Evolutionary conservation across 2,113 vertebrate genomes (phyloP), one percentile per base, ranked within the genome.

Genomic region (Columba janthina): DNA sequence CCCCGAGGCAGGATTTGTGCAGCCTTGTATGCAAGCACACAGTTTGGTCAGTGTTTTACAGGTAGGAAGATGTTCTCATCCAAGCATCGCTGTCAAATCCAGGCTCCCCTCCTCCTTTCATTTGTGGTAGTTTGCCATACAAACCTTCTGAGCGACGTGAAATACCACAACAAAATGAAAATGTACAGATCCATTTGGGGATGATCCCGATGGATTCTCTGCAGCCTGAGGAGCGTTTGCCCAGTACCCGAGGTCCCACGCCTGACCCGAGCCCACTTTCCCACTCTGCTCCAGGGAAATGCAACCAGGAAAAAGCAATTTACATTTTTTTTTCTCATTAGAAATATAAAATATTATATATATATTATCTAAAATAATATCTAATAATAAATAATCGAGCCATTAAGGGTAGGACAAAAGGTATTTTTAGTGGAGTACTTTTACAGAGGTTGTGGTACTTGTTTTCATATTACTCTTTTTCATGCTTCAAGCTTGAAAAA

Each of bases 221-320:
- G 7, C 40, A 32, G 51, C 38, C n/a, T 7, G 34, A 60, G 79
- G 20, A 60, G 7, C 0, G 0, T 46, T 6, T 88, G 77, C 32
- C 1, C 0, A 6, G 26, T 61, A 17, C 17, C 3, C 11, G 3
- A 34, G 17, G 51, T 57, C 22, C 38, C 28, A 8, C 1, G 21
- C n/a, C 46, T 29, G 36, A 10, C 44, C 64, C 1, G 2, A 57
- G n/a, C 19, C 54, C 34, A 32, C 46, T 78, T 78, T 48, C 73
- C 64, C 16, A 3, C 10, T 29, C 74, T 58, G 42, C 82, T 16
- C 21, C 31, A 24, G 24, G 25, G 34, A 82, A 42, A 51, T 9
- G 29, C 18, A 40, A 1, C 26, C 38, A 31, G 1, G 2, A 42
- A 34, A 89, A 78, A 62, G 14, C n/a, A 34, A 20, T 66, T 53